phyloP scores from a whole-genome alignment of 2,888 invertebrate genomes.

The Ischnura elegans region DNA sequence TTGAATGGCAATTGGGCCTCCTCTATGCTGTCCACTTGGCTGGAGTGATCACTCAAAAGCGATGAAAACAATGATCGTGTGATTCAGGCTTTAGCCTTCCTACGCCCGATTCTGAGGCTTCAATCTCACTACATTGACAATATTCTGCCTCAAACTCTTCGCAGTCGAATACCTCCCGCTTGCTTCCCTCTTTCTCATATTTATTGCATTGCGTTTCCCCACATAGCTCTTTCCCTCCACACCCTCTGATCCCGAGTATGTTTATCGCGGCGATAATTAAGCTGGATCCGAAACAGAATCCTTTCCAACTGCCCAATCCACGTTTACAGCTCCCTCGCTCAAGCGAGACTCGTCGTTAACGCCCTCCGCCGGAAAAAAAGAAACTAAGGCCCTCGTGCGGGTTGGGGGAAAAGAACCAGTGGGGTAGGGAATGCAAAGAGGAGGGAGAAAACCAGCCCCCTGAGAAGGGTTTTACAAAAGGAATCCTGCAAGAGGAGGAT shows the following conservation, averaged over 20 bases:
- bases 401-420: not conserved
- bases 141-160: not conserved
- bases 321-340: not conserved
- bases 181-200: too few species aligned
- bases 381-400: not conserved
- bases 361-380: not conserved
- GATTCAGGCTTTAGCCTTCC: too few species aligned
- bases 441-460: not conserved
- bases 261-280: conserved; percentile 26
- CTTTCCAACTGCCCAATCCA: not conserved
- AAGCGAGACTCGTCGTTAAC: not conserved
- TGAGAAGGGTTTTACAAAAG: not conserved
- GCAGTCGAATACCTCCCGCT: not conserved
- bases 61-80: too few species aligned
- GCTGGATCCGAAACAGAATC: not conserved
- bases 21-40: too few species aligned
- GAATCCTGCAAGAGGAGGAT: not conserved
- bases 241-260: not conserved
- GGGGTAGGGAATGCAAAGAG: not conserved
- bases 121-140: not conserved
- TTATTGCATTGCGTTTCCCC: not conserved
- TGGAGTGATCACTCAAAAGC: too few species aligned
- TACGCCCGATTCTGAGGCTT: too few species aligned
- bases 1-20: too few species aligned
- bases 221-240: not conserved